These are phyloP conservation scores for Dromaius novaehollandiae DNA, from an alignment of 2,113 vertebrate species.

Conservation along the genomic window DNA sequence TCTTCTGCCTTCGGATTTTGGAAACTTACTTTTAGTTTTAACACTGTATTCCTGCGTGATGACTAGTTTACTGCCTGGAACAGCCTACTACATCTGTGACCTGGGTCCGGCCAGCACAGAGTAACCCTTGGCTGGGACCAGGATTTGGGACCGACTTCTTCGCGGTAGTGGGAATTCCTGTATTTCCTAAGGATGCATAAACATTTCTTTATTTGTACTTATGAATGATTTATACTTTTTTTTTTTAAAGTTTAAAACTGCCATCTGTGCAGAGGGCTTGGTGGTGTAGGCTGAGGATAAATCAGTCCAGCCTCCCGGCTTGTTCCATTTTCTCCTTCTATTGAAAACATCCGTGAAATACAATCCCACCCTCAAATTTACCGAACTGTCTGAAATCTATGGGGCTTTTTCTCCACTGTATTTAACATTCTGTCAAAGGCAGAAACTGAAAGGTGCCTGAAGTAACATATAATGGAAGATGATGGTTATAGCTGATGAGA, in stretches of 20 bases:
- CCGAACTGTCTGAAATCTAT: not conserved
- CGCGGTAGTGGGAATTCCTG: not conserved
- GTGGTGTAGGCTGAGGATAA: accelerated
- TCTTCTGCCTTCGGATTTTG: not conserved
- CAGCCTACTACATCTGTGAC: not conserved
- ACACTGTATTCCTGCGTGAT: not conserved
- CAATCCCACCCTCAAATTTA: not conserved
- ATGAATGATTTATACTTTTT: not conserved
- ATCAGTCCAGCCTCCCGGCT: not conserved
- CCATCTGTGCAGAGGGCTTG: accelerated
- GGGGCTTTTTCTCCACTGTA: not conserved
- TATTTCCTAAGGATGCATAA: too few relatives aligned
- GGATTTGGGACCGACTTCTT: not conserved
- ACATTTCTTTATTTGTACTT: not conserved
- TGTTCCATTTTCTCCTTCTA: accelerated
- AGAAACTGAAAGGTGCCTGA: accelerated
- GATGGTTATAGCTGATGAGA: accelerated
- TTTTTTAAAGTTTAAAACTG: not conserved
- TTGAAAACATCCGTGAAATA: accelerated
- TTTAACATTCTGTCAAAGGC: not conserved
- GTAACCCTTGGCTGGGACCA: not conserved
- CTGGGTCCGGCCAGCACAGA: too few relatives aligned
- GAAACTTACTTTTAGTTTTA: not conserved
- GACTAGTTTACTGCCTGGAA: not conserved
- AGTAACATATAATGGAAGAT: accelerated